Conservation (phyloP, 2,113 vertebrate genomes). For the Isurus oxyrinchus region DNA sequence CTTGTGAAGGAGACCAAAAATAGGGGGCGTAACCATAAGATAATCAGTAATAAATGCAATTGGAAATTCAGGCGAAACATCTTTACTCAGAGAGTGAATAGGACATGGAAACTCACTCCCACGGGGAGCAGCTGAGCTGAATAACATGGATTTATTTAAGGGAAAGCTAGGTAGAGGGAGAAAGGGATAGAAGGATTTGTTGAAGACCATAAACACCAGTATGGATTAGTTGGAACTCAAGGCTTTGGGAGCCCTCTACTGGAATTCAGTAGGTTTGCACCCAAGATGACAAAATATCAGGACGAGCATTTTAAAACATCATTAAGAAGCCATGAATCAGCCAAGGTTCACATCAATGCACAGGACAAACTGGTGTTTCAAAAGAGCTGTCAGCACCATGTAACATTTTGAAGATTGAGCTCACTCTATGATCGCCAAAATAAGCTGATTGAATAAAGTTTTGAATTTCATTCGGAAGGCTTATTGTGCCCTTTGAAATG, state of each 20-base stretch:
- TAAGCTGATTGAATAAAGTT: not conserved
- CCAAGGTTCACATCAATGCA: not conserved
- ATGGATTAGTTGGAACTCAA: not conserved
- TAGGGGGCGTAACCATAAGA: not conserved
- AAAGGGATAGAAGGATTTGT: not conserved
- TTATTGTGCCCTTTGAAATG: not conserved
- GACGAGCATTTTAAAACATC: not conserved
- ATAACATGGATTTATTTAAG: not conserved
- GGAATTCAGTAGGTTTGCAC: not conserved
- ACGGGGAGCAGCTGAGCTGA: not conserved
- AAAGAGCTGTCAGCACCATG: not conserved
- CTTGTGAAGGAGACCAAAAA: not conserved
- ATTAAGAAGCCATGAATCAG: not conserved
- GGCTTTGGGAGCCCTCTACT: conserved; percentile 2
- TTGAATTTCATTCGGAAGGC: not conserved
- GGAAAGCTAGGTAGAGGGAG: not conserved
- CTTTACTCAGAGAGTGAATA: not conserved
- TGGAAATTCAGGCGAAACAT: not conserved
- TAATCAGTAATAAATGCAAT: not conserved
- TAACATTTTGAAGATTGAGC: not conserved
- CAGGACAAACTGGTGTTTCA: not conserved
- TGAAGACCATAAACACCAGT: not conserved
- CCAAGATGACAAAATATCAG: not conserved
- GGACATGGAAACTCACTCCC: not conserved
- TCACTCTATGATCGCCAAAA: not conserved